Evolutionary conservation across 1,140 invertebrate genomes (phyloP).

Genomic region (Atopsyche davidsoni): DNA sequence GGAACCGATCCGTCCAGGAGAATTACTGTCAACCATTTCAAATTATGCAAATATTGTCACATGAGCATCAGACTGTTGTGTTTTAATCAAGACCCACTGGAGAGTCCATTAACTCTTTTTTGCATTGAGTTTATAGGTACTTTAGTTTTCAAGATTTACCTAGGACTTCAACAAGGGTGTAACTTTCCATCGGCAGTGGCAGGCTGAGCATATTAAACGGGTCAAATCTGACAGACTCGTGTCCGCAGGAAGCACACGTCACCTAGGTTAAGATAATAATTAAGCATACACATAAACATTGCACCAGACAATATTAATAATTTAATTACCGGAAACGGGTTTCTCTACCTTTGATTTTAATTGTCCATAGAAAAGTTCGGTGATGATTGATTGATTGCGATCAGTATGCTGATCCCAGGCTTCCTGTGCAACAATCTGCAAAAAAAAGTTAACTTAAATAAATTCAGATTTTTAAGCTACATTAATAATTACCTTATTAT

Average conservation of each 20-base stretch:
- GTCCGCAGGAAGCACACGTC: constrained; percentile 70
- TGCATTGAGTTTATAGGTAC: too few species aligned
- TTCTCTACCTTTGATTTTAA: constrained; percentile 64
- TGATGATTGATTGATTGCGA: constrained; percentile 76
- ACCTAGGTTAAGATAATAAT: too few species aligned
- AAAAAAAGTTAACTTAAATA: too few species aligned
- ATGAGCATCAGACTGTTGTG: constrained; percentile 2
- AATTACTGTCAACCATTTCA: constrained; percentile 59
- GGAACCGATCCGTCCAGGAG: constrained; percentile 72
- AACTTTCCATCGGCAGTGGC: constrained; percentile 77
- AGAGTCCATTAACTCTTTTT: neutral
- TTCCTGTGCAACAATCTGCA: constrained; percentile 61
- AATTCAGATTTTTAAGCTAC: too few species aligned
- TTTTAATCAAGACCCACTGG: neutral
- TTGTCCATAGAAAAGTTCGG: constrained; percentile 87
- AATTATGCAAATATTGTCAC: constrained; percentile 5
- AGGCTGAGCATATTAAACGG: constrained; percentile 83
- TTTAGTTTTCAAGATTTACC: constrained; percentile 47
- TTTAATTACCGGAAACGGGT: too few species aligned
- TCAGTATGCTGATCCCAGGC: constrained; percentile 79
- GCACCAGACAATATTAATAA: neutral
- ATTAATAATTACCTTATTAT: too few species aligned
- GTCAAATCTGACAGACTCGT: constrained; percentile 80
- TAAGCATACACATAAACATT: constrained; percentile 27
- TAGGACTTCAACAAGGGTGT: constrained; percentile 65